A percentile compares a stretch with the other conserved stretches of the same genome.
Evolutionary conservation across 2,113 vertebrate genomes (phyloP).

Genomic region (Azemiops feae): DNA sequence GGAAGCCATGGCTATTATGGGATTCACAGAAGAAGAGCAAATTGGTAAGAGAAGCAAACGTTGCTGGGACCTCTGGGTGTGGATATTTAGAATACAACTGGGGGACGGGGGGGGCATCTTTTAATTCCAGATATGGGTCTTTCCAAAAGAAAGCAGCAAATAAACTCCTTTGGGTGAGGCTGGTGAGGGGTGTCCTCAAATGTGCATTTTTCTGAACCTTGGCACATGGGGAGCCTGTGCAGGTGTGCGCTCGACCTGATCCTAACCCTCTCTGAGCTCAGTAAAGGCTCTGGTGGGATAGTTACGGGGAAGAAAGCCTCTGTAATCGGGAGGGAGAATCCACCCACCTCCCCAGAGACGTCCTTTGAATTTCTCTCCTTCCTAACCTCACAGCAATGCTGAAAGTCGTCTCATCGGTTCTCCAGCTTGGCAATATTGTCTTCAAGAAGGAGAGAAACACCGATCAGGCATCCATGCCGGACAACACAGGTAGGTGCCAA

Average conservation of each 20-base stretch:
- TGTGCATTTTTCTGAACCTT: background rate
- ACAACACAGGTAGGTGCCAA: slow-evolving; percentile 83
- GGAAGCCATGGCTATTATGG: slow-evolving; percentile 96
- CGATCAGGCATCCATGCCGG: slow-evolving; percentile 94
- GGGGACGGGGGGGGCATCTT: too few species aligned
- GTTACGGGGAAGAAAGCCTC: background rate
- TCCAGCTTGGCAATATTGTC: slow-evolving; percentile 91
- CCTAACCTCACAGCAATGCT: slow-evolving; percentile 77
- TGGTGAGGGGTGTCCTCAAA: background rate
- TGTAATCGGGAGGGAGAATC: background rate
- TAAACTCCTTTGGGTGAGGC: background rate
- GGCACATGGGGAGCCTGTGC: background rate
- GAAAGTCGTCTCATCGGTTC: slow-evolving; percentile 89
- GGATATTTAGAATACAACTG: background rate
- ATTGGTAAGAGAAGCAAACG: slow-evolving; percentile 63
- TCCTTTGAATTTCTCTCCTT: background rate
- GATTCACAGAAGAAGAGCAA: slow-evolving; percentile 89
- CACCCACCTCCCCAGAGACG: background rate
- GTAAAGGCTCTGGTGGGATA: background rate
- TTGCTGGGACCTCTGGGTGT: background rate
- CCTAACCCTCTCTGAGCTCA: background rate
- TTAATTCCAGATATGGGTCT: too few species aligned
- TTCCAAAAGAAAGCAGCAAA: too few species aligned
- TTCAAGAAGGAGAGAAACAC: slow-evolving; percentile 96
- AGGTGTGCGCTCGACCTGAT: background rate